Base-by-base conservation (phyloP, 2,888 invertebrate species). In the Nomada fucata region DNA sequence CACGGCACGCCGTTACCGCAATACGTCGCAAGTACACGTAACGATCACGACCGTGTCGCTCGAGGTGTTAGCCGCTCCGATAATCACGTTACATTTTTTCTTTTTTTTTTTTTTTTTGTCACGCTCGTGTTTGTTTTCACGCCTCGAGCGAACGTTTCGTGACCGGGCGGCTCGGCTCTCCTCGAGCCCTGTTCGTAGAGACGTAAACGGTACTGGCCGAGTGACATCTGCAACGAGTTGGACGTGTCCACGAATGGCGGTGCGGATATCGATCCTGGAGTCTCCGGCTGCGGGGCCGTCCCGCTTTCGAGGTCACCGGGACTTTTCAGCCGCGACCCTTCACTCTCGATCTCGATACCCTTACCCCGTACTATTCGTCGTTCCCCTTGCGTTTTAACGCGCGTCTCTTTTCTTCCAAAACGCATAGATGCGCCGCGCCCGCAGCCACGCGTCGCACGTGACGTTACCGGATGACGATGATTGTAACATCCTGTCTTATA, bases 261-360 rank as follows among this genome's bases (percentile, higher is more conserved):
- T 87, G 82, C 86, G 85, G 90, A 87, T 91, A 91, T 91, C 90
- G 91, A 91, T 91, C 88, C 82, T 70, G 47, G 60, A 79, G 84
- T 75, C 74, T 84, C 79, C 36, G 76, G 67, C 47, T 67, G 70
- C 67, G 81, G 81, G 73, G 84, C 79, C 76, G 71, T 67, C 73
- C 80, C 72, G 79, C 71, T 91, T 91, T 92, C 89, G 91, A 91
- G 91, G 92, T 91, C 90, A 91, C 85, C 88, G 88, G 90, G 90
- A 88, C 88, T 57, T 15, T 88, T 53, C 53, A 70, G 69, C 78
- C 80, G 81, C 88, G 84, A 82, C 82, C 84, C 83, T 86, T 87
- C 85, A 87, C 89, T 91, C 87, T 90, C 89, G 86, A 87, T 91
- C 86, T 89, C 87, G 76, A 84, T 89, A 60, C 70, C 74, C 59